Evolutionary conservation across 2,888 invertebrate genomes (phyloP).

Genomic region (Ophion ventricosus): DNA sequence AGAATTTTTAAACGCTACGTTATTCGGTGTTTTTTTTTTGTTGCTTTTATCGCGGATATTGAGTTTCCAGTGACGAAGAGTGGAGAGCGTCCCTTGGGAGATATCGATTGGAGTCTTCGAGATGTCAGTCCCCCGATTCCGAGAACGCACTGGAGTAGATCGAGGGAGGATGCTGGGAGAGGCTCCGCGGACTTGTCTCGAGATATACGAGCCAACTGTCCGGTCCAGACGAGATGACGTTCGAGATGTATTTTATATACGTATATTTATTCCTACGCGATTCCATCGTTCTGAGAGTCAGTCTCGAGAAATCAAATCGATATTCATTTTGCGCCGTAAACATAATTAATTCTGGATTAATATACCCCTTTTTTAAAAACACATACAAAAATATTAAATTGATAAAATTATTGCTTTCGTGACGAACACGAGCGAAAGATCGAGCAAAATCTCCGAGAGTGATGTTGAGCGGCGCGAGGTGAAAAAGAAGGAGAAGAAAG

Average conservation of each 20-base stretch:
- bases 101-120: conserved; percentile 20
- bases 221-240: conserved; percentile 59
- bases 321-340: neutral
- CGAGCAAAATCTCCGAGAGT: conserved; percentile 4
- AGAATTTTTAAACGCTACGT: too few species aligned
- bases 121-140: conserved; percentile 16
- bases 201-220: conserved; percentile 9
- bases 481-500: conserved; percentile 1
- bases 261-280: neutral
- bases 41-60: neutral
- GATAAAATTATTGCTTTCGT: neutral
- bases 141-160: conserved; percentile 22
- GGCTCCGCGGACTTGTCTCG: conserved; percentile 1
- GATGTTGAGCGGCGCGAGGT: conserved; percentile 2
- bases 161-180: conserved; percentile 1
- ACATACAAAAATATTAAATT: neutral
- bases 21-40: neutral
- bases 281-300: neutral
- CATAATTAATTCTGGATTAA: too few species aligned
- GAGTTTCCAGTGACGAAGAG: neutral
- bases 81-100: neutral
- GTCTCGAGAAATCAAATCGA: neutral
- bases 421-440: neutral
- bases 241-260: conserved; percentile 44
- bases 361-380: too few species aligned